Percentiles rank a stretch among this genome's conserved stretches.
Conservation (phyloP, 1,140 invertebrate species). For the Drosophila gunungcola region DNA sequence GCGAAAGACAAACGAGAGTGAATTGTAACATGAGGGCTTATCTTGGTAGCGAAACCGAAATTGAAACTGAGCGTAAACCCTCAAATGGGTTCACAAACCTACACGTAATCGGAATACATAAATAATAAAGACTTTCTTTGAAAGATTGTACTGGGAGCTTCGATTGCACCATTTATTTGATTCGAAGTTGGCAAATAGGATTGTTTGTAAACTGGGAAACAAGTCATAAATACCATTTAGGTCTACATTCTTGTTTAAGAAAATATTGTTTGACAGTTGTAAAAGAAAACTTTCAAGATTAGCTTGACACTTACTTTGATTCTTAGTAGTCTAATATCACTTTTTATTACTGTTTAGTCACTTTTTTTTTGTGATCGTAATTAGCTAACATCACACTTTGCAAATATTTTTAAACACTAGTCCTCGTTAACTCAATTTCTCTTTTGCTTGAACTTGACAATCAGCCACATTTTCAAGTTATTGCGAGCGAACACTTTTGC, state of each 20-base stretch:
- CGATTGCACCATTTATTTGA: not conserved
- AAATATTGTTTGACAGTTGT: too few species aligned
- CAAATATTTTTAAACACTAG: conserved; percentile 4
- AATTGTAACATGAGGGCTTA: conserved; percentile 22
- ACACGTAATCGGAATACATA: conserved; percentile 4
- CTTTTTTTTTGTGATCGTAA: not conserved
- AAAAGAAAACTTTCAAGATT: too few species aligned
- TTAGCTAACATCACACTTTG: conserved; percentile 27
- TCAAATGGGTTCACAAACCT: conserved; percentile 37
- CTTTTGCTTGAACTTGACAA: conserved; percentile 60
- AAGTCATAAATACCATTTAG: too few species aligned
- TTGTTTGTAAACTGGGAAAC: not conserved
- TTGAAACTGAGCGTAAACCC: not conserved
- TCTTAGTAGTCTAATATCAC: conserved; percentile 29
- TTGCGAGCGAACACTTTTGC: conserved; percentile 40
- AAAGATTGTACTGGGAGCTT: not conserved
- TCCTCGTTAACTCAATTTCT: conserved; percentile 26
- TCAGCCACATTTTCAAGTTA: conserved; percentile 50
- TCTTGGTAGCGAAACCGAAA: conserved; percentile 22
- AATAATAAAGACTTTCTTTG: not conserved
- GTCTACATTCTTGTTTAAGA: not conserved
- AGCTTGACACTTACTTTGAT: conserved; percentile 18
- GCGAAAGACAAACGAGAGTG: conserved; percentile 30
- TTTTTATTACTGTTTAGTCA: conserved; percentile 3
- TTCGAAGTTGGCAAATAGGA: not conserved